These are phyloP conservation scores for Nephila pilipes DNA, from an alignment of 1,140 invertebrate genomes.

Conservation along the genomic window DNA sequence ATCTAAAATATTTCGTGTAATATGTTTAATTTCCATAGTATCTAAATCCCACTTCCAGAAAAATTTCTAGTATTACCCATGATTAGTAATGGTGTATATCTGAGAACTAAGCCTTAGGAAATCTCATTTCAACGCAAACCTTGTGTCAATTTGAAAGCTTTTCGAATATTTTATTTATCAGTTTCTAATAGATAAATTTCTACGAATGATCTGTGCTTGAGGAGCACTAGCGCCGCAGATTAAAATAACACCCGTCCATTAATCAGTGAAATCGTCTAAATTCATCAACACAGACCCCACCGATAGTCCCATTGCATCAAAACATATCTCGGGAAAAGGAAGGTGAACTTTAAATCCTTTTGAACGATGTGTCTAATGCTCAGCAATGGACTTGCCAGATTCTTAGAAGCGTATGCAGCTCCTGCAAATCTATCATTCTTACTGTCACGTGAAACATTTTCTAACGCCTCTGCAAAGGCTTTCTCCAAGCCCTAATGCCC, in stretches of 20 bases:
- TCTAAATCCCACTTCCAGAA: no score
- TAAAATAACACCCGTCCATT: conserved; percentile 37
- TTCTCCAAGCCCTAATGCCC: conserved; percentile 31
- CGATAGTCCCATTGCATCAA: not conserved
- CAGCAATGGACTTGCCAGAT: conserved; percentile 40
- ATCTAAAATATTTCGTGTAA: no score
- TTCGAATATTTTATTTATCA: not conserved
- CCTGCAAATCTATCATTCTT: conserved; percentile 56
- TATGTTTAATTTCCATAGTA: no score
- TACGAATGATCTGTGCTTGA: not conserved
- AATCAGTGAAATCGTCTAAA: conserved; percentile 5
- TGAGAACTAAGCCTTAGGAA: no score
- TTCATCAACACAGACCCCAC: conserved; percentile 10
- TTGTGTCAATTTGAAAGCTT: no score
- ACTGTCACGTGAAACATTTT: conserved; percentile 58
- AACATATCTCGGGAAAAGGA: not conserved
- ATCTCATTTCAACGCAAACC: no score
- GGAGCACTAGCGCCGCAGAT: not conserved
- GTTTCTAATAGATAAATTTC: not conserved
- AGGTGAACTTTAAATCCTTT: conserved; percentile 55
- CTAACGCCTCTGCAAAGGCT: conserved; percentile 25
- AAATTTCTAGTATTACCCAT: no score
- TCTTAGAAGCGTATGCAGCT: conserved; percentile 12
- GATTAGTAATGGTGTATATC: no score
- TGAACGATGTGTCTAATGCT: conserved; percentile 57